Conservation (phyloP, 64 coral and sea anemone species). For the Hydrozoanthus tunicans region DNA sequence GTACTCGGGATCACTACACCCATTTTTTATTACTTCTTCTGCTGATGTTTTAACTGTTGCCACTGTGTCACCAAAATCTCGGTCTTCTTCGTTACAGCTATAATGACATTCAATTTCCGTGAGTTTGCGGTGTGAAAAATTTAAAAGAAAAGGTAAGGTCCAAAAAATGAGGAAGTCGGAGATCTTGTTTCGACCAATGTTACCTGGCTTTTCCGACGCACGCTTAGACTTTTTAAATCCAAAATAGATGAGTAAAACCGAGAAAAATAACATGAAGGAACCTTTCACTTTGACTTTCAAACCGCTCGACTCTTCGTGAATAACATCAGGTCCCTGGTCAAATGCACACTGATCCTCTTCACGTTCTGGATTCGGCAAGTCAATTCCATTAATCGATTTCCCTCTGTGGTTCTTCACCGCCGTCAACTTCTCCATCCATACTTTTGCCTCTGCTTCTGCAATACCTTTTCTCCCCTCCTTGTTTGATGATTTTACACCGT, state of each 20-base stretch:
- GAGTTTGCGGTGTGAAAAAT: slow-evolving; percentile 11
- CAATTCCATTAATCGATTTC: not conserved
- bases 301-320: not conserved
- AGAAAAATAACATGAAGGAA: slow-evolving; percentile 18
- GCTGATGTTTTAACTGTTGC: not conserved
- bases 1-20: not conserved
- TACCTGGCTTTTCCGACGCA: not conserved
- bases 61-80: not conserved
- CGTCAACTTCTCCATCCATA: slow-evolving; percentile 25
- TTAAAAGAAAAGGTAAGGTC: slow-evolving; percentile 20
- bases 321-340: not conserved
- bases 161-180: slow-evolving; percentile 43
- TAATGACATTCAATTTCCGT: slow-evolving; percentile 7
- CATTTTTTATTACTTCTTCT: slow-evolving; percentile 15
- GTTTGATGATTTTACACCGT: slow-evolving; percentile 43
- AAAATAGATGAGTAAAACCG: slow-evolving; percentile 29
- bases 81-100: not conserved
- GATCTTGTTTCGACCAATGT: slow-evolving; percentile 28
- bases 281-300: slow-evolving; percentile 22
- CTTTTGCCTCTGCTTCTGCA: slow-evolving; percentile 38
- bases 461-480: slow-evolving; percentile 47
- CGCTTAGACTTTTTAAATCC: not conserved
- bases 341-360: slow-evolving; percentile 5
- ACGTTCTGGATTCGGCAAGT: not conserved
- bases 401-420: not conserved